Base-by-base conservation (phyloP, 2,888 invertebrate species). In the Drosophila lutescens region DNA sequence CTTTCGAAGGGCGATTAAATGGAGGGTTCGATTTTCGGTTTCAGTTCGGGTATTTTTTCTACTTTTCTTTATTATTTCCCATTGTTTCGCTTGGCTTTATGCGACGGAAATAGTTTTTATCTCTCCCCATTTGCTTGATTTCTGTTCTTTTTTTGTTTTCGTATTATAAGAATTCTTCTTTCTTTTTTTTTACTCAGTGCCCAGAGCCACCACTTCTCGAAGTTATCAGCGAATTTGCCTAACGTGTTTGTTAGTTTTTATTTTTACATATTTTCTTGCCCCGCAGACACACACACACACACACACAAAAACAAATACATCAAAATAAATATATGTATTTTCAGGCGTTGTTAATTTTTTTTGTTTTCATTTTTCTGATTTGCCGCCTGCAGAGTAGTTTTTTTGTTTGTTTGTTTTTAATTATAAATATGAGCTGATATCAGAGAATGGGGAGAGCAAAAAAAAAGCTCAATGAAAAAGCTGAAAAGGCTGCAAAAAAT, bases 61-160 rank as follows among this genome's bases (percentile, higher is more conserved):
- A n/a, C 5, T 58, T 68, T 62, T 51, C 26, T 30, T 32, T 63
- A 61, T 63, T 49, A 67, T 74, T 77, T 72, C 17, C 56, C 49
- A 68, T 80, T 80, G 81, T 74, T 76, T 51, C 63, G 60, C 54
- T 68, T 47, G 67, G 44, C 72, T 73, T 63, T 59, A 59, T 71
- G 55, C 62, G 67, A 71, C 81, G 81, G 80, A 81, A 86, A 82
- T 75, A 77, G 80, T 82, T 86, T 81, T 81, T 80, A 83, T 86
- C 83, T 71, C 53, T 53, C 50, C 17, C 50, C 68, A 58, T 38
- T 71, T 69, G 47, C 46, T 47, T 61, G 46, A 54, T 69, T 67
- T 51, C 15, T 36, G 23, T 54, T 32, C 47, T 30, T 26, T 53
- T 47, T 50, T 63, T 59, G 51, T 46, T 49, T 36, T 44, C 43